Evolutionary conservation across 2,888 invertebrate species (phyloP), one percentile per base, ranked within the genome.

Genomic region (Cheilosia vernalis): DNA sequence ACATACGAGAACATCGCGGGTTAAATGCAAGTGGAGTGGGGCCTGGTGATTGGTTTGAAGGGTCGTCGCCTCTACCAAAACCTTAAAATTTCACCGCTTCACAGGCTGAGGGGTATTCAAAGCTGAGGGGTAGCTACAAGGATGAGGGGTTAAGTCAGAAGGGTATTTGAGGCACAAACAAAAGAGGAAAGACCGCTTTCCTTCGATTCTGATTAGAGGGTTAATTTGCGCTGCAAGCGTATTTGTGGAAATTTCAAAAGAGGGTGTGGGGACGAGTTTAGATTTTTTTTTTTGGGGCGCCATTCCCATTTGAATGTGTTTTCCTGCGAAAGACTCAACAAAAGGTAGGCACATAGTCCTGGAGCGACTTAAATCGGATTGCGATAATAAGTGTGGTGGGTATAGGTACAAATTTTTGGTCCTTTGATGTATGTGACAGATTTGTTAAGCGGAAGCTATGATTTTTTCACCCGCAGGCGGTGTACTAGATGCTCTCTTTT

Each of bases 341-440:
- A 61, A 73, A 53, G 37, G 56, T 53, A 30, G 30, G 30, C 30
- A 9, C 9, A 30, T 19, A 30, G 55, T 63, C 56, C 58, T 69
- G 47, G 44, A 33, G 44, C 21, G 17, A 58, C 21, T 27, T 6
- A 27, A 27, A 27, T 27, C 15, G 66, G 49, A 37, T 24, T 47
- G 37, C 47, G 44, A 6, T 6, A 6, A 27, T 5, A 27, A 27
- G 27, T 27, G 27, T 27, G 42, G 27, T 27, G 42, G n/a, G 21
- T 17, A 9, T 44, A 42, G 49, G 10, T 49, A 10, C 2, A 21
- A 1, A 53, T 66, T 27, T n/a, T 40, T 37, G 40, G 19, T 33
- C 80, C 84, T 84, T 84, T 84, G 84, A 84, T 84, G 84, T 84
- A 60, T 74, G 80, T 84, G 84, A 78, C 84, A 80, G 63, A 69